Evolutionary conservation across 2,797 vertebrate genomes (phyloP), one percentile per base, ranked within the genome.

Genomic region (Smutsia gigantea): DNA sequence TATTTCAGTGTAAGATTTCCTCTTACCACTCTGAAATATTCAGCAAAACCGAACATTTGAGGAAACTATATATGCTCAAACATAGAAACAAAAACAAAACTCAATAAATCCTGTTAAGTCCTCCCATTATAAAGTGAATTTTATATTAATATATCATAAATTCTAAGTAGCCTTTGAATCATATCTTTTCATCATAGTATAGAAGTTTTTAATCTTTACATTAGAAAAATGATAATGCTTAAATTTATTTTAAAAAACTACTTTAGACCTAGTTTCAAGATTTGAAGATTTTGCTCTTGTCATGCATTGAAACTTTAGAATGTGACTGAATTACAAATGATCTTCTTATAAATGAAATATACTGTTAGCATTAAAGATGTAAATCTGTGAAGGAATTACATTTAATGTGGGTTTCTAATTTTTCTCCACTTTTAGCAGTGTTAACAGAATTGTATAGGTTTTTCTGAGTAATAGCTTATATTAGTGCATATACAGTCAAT

Each of bases 201-300:
- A 71, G 90, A 93, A 77, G 77, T n/a, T 78, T 87, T 94, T 82
- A 86, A 69, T 77, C 29, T 57, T 87, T 89, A 71, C 77, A 37
- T 90, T 94, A 86, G 66, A 94, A 86, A 81, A 94, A 75, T 74
- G 23, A 25, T 53, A 64, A 46, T 82, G 66, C 69, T 78, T 71
- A 78, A 96, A 96, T 66, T 88, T 93, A 95, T 84, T 93, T 88
- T 74, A 53, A 46, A 83, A 55, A 84, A 63, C 19, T 63, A 78
- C 77, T 84, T 95, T 84, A 78, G 88, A 57, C 46, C 34, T 94
- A 42, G 34, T 85, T 88, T 94, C 27, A 83, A 88, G 42, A 95
- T 95, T 93, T 92, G 51, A 69, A 57, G 27, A 21, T 85, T 90
- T 84, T 88, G 68, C 29, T 92, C 12, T 78, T 84, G 53, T 72